Base-by-base conservation (phyloP, 2,113 vertebrate species). In the Blennius ocellaris region DNA sequence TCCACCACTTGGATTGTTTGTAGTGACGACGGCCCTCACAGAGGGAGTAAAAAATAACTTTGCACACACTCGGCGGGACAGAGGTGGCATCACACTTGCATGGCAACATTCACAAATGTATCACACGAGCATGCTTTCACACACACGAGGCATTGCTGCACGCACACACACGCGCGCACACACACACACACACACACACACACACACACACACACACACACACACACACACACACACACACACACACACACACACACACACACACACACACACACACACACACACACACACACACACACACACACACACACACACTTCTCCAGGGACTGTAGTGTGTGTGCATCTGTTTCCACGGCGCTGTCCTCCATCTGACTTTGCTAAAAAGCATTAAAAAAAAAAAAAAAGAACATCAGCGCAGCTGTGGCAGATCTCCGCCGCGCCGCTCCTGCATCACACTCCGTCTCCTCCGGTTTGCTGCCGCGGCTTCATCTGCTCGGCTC, bases 81-180 rank as follows among this genome's bases (percentile, higher is more conserved):
- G 68, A 78, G 57, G 78, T 73, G 68, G 73, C 54, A 62, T 87
- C 80, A 40, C 78, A 82, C 80, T 56, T 49, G 59, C 63, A 76
- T 76, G 83, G 11, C 48, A 74, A 61, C 76, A 48, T 85, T 87
- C 70, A 21, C 67, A 65, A 57, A 81, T 65, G 64, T 73, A 75
- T 82, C 72, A 50, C 82, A 85, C 73, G 59, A 55, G 49, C 62
- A 48, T 73, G 76, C 75, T 76, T 65, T 70, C 51, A 69, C 61
- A 52, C 56, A 11, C 60, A 66, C 14, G 41, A 55, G 78, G 77
- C 37, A 17, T 53, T 9, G 2, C 21, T 30, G 21, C 21, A 30
- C n/a, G n/a, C n/a, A n/a, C n/a, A n/a, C n/a, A n/a, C n/a, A n/a
- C n/a, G n/a, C n/a, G n/a, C n/a, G n/a, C 43, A 39, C 41, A 45